Conservation (phyloP, 2,113 vertebrate species). For the Gorsachius goisagi region DNA sequence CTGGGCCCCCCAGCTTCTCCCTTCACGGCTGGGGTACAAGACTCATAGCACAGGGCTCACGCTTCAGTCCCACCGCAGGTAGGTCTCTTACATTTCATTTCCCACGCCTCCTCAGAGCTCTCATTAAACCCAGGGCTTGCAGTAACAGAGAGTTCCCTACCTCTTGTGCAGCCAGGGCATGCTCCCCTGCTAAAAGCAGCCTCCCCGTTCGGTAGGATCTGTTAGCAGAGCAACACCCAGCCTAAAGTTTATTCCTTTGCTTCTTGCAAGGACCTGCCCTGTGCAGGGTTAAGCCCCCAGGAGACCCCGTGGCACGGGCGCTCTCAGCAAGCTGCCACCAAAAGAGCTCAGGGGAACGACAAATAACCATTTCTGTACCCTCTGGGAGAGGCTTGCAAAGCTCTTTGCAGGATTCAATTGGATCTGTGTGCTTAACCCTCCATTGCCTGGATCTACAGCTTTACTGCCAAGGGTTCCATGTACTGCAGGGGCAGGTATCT, state of each 20-base stretch:
- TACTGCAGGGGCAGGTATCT: no score
- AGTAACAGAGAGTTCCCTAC: constrained; percentile 66
- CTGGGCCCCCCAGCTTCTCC: no score
- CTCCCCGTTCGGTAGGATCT: constrained; percentile 99
- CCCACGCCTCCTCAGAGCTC: not conserved
- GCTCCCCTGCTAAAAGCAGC: constrained; percentile 95
- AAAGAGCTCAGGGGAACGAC: constrained; percentile 52
- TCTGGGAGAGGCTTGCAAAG: constrained; percentile 50
- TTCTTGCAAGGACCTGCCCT: constrained; percentile 16
- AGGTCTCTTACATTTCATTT: not conserved
- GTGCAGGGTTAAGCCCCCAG: not conserved
- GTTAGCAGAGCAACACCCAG: constrained; percentile 42
- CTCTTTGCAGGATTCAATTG: constrained; percentile 54
- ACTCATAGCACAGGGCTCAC: no score
- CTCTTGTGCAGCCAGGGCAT: constrained; percentile 92
- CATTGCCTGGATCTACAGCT: constrained; percentile 51
- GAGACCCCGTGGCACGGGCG: constrained; percentile 38
- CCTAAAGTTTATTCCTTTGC: constrained; percentile 35
- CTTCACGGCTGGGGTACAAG: no score
- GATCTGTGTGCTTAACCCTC: constrained; percentile 62
- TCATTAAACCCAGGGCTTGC: not conserved
- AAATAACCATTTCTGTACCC: constrained; percentile 54
- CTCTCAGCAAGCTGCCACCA: constrained; percentile 42
- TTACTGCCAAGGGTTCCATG: no score
- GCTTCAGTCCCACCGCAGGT: not conserved